These are phyloP conservation scores for Rhizoglyphus robini DNA, from an alignment of 1,140 invertebrate genomes.

Conservation along the genomic window DNA sequence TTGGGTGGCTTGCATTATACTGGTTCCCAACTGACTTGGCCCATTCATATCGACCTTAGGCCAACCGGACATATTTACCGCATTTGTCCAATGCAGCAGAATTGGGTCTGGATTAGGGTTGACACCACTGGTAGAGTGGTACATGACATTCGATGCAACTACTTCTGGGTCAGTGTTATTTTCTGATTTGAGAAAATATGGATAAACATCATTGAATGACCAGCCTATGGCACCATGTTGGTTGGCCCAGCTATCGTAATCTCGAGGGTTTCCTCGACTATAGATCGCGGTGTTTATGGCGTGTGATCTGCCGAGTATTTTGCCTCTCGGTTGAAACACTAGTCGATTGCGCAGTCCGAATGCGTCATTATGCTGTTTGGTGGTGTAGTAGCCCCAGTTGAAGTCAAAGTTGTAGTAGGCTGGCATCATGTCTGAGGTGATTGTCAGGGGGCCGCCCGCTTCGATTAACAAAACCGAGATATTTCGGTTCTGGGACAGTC, in stretches of 20 bases:
- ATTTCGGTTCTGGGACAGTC: too few relatives aligned
- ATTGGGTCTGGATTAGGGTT: conserved; percentile 62
- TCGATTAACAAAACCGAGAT: too few relatives aligned
- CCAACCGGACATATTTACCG: conserved; percentile 61
- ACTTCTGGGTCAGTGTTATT: conserved; percentile 23
- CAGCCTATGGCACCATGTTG: conserved; percentile 60
- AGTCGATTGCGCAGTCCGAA: too few relatives aligned
- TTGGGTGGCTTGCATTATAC: conserved; percentile 58
- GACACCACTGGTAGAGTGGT: conserved; percentile 57
- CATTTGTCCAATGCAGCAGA: conserved; percentile 45
- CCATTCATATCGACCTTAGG: conserved; percentile 66
- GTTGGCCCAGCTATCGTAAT: conserved; percentile 73
- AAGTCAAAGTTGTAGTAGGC: too few relatives aligned
- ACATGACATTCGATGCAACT: conserved; percentile 40
- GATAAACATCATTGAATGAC: conserved; percentile 64
- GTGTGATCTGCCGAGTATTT: conserved; percentile 47
- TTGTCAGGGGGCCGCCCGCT: too few relatives aligned
- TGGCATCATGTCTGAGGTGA: too few relatives aligned
- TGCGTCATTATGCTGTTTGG: too few relatives aligned
- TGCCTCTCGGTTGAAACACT: conserved; percentile 9
- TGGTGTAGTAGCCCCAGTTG: too few relatives aligned
- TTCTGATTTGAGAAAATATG: conserved; percentile 45
- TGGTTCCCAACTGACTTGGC: conserved; percentile 48
- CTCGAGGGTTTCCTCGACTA: conserved; percentile 61
- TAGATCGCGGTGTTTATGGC: conserved; percentile 78